phyloP scores from a whole-genome alignment of 2,113 vertebrate species.

The Oryzias celebensis region DNA sequence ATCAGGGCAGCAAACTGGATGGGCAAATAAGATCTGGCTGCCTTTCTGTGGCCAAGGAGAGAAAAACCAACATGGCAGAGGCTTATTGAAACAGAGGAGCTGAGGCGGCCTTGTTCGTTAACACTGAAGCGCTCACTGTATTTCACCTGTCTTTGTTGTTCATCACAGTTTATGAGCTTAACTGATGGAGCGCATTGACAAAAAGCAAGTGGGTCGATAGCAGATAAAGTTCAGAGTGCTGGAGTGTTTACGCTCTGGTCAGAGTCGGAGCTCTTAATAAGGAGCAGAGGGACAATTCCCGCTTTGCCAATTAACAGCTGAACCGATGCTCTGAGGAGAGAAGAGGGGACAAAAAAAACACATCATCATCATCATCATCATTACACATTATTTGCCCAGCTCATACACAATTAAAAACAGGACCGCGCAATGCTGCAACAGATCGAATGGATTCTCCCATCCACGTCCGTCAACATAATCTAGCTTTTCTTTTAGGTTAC shows the following conservation, averaged over 20 bases:
- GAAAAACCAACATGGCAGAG: conserved; percentile 56
- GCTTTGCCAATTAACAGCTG: no score
- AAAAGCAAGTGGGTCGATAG: not conserved
- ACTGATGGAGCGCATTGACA: conserved; percentile 18
- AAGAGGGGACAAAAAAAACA: no score
- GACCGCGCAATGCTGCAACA: no score
- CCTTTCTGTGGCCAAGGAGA: conserved; percentile 46
- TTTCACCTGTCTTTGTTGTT: conserved; percentile 32
- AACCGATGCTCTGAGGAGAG: no score
- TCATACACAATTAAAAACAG: no score
- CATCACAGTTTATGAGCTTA: conserved; percentile 35
- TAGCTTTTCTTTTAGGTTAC: no score
- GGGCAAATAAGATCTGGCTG: conserved; percentile 65
- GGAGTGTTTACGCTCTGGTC: not conserved
- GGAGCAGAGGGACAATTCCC: no score
- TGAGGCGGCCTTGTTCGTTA: conserved; percentile 35
- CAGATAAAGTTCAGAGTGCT: conserved; percentile 5
- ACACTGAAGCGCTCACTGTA: conserved; percentile 31
- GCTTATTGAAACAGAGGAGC: conserved; percentile 24
- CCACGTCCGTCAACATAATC: no score
- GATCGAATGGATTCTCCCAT: no score
- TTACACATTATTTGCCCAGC: no score
- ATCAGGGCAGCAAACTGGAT: conserved; percentile 51
- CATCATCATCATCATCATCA: no score
- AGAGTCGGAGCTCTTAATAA: not conserved